Percentiles rank a stretch among this genome's conserved stretches.
Conservation (phyloP, 2,888 invertebrate genomes). For the Anarsia innoxiella region DNA sequence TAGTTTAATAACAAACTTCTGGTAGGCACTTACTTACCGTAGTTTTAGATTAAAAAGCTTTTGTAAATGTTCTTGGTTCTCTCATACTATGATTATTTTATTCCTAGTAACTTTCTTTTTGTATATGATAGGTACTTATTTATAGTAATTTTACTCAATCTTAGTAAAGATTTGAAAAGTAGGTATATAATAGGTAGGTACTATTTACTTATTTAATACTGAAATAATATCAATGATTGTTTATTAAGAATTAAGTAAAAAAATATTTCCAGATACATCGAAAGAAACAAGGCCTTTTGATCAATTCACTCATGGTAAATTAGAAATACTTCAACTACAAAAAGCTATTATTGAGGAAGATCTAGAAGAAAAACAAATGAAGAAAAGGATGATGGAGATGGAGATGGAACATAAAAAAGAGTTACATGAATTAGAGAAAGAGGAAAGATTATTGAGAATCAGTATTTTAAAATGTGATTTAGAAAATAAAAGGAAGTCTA, state of each 20-base stretch:
- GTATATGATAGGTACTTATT: neutral
- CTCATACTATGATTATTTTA: neutral
- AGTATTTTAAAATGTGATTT: neutral
- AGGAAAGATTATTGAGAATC: neutral
- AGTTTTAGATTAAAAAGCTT: too few relatives aligned
- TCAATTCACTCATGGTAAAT: neutral
- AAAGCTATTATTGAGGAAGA: neutral
- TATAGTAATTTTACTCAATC: neutral
- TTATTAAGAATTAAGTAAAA: neutral
- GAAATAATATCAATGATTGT: neutral
- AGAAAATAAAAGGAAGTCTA: too few relatives aligned
- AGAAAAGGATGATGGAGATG: neutral
- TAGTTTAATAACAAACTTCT: too few relatives aligned
- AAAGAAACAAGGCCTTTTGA: neutral
- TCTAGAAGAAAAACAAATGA: neutral
- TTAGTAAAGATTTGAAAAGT: neutral
- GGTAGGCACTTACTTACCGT: too few relatives aligned
- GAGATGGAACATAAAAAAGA: neutral
- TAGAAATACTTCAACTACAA: neutral
- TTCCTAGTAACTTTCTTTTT: neutral
- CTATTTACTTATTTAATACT: neutral
- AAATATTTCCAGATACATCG: neutral
- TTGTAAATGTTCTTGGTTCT: neutral
- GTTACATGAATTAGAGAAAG: neutral
- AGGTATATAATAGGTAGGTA: neutral